Percentiles rank a stretch among this genome's conserved stretches.
phyloP scores from a whole-genome alignment of 2,888 invertebrate species.

The Gonocerus acuteangulatus region DNA sequence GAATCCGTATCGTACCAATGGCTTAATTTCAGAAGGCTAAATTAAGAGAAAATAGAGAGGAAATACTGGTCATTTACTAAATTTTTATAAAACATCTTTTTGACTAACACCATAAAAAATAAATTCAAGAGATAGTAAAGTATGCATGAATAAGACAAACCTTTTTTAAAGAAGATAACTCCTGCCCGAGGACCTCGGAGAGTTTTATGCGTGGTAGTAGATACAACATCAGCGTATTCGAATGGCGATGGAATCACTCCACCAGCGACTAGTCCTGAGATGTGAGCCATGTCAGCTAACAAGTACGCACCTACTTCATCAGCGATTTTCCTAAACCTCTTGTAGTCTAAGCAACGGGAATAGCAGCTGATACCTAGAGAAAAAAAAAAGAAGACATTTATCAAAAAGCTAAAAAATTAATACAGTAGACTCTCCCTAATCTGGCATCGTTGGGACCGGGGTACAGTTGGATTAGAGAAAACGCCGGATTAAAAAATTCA shows the following conservation, averaged over 20 bases:
- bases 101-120: background rate
- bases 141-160: too few species aligned
- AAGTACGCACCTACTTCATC: slow-evolving; percentile 78
- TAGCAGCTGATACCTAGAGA: slow-evolving; percentile 73
- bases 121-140: too few species aligned
- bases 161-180: slow-evolving; percentile 87
- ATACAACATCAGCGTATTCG: slow-evolving; percentile 82
- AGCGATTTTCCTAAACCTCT: slow-evolving; percentile 73
- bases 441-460: too few species aligned
- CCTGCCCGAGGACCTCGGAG: slow-evolving; percentile 81
- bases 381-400: background rate
- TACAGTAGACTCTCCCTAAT: too few species aligned
- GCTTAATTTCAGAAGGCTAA: too few species aligned
- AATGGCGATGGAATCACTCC: slow-evolving; percentile 85
- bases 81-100: background rate
- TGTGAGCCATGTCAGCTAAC: slow-evolving; percentile 93
- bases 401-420: too few species aligned
- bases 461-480: too few species aligned
- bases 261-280: slow-evolving; percentile 86
- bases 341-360: slow-evolving; percentile 85
- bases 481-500: too few species aligned
- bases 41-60: too few species aligned
- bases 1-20: too few species aligned
- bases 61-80: too few species aligned
- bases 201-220: slow-evolving; percentile 93